Percentiles rank a stretch among this genome's conserved stretches.
These are phyloP conservation scores for Aleadryas rufinucha DNA, from an alignment of 2,113 vertebrate genomes.

Conservation along the genomic window DNA sequence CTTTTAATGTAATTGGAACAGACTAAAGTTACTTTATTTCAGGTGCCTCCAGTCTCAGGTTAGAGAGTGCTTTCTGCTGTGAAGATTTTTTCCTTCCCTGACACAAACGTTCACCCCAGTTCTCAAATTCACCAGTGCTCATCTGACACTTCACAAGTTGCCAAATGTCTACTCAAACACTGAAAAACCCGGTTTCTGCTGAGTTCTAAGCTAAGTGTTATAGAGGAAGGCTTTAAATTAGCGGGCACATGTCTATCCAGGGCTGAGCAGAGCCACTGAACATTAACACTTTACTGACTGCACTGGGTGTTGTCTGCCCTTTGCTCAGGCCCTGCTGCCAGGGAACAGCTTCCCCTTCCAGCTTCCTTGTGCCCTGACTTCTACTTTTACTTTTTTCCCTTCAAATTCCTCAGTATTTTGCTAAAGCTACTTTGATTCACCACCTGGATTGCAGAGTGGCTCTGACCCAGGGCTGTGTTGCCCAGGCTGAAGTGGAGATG, in stretches of 20 bases:
- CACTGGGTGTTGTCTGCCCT: not conserved
- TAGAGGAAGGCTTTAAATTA: not conserved
- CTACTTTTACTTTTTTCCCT: too few relatives aligned
- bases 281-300: constrained; percentile 7
- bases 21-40: not conserved
- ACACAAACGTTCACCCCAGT: not conserved
- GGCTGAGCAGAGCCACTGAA: not conserved
- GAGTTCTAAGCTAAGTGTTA: constrained; percentile 13
- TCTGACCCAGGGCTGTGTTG: not conserved
- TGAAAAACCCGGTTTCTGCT: not conserved
- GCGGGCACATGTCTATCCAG: not conserved
- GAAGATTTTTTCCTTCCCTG: not conserved
- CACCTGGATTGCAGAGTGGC: not conserved
- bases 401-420: not conserved
- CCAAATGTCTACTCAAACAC: constrained; percentile 42
- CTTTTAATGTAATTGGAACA: not conserved
- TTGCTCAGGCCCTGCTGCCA: not conserved
- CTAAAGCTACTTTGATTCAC: not conserved
- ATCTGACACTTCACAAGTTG: constrained; percentile 43
- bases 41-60: constrained; percentile 21
- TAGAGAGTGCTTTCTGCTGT: not conserved
- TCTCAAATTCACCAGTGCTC: constrained; percentile 24
- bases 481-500: not conserved
- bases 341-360: not conserved
- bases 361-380: not conserved